Evolutionary conservation across 2,888 invertebrate genomes (phyloP).

Genomic region (Gnatocerus cornutus): DNA sequence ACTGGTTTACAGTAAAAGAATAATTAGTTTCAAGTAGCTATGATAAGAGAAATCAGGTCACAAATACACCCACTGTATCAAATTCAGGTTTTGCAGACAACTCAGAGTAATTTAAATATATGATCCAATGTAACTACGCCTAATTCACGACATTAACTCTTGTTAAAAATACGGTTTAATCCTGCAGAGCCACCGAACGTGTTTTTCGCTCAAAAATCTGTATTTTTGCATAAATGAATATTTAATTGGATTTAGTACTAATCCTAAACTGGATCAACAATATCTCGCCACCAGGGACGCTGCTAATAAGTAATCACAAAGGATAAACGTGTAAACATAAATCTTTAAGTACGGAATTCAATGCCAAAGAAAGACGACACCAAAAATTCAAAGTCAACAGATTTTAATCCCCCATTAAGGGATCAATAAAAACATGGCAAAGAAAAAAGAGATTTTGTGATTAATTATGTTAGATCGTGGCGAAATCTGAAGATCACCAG

Average conservation of each 20-base stretch:
- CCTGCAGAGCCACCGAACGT: no score
- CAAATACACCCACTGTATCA: no score
- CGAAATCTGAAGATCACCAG: no score
- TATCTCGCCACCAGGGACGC: background rate
- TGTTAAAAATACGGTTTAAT: no score
- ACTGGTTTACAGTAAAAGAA: background rate
- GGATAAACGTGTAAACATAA: background rate
- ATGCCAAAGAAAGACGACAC: slow-evolving; percentile 1
- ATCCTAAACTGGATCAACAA: slow-evolving; percentile 2
- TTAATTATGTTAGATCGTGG: background rate
- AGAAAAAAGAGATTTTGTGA: background rate
- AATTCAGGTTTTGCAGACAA: no score
- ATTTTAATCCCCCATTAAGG: slow-evolving; percentile 7
- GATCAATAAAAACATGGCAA: background rate
- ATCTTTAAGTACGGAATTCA: background rate
- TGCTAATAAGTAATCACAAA: background rate
- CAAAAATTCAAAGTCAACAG: background rate
- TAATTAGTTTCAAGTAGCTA: background rate
- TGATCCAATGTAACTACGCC: no score
- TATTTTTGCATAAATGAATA: slow-evolving; percentile 3
- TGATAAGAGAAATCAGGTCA: no score
- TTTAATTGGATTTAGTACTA: background rate
- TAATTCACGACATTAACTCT: no score
- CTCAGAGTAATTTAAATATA: no score
- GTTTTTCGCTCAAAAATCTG: no score